These are phyloP conservation scores for Drosophila tripunctata DNA, from an alignment of 2,888 invertebrate species.

Conservation along the genomic window DNA sequence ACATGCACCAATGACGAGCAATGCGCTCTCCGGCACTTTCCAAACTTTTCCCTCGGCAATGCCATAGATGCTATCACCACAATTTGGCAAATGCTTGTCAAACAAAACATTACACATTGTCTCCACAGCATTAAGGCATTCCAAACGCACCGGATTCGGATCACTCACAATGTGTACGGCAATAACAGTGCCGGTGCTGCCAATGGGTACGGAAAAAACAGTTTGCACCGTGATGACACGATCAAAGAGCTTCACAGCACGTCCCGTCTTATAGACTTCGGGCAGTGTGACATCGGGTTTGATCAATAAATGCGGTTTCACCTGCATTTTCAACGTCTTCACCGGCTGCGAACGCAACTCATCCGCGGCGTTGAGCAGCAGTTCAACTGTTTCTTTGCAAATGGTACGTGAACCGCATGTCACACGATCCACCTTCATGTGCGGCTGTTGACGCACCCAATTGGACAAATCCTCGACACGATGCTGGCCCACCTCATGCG, in stretches of 20 bases:
- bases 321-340: slow-evolving; percentile 88
- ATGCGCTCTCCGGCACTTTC: slow-evolving; percentile 85
- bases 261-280: slow-evolving; percentile 72
- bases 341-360: slow-evolving; percentile 82
- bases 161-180: slow-evolving; percentile 85
- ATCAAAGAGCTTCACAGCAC: slow-evolving; percentile 87
- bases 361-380: slow-evolving; percentile 83
- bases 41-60: slow-evolving; percentile 78
- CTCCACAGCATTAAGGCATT: slow-evolving; percentile 86
- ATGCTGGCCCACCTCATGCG: slow-evolving; percentile 83
- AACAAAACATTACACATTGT: slow-evolving; percentile 92
- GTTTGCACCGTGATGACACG: slow-evolving; percentile 92
- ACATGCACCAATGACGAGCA: slow-evolving; percentile 66
- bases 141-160: slow-evolving; percentile 84
- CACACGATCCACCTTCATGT: slow-evolving; percentile 86
- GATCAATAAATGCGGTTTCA: slow-evolving; percentile 90
- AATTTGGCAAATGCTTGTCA: slow-evolving; percentile 90
- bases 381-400: slow-evolving; percentile 87
- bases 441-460: slow-evolving; percentile 91
- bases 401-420: slow-evolving; percentile 89
- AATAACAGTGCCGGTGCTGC: slow-evolving; percentile 93
- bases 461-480: slow-evolving; percentile 85
- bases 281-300: slow-evolving; percentile 86
- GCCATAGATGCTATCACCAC: slow-evolving; percentile 79
- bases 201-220: slow-evolving; percentile 91